Evolutionary conservation across 2,888 invertebrate genomes (phyloP), one percentile per base, ranked within the genome.

Genomic region (Galeruca laticollis): DNA sequence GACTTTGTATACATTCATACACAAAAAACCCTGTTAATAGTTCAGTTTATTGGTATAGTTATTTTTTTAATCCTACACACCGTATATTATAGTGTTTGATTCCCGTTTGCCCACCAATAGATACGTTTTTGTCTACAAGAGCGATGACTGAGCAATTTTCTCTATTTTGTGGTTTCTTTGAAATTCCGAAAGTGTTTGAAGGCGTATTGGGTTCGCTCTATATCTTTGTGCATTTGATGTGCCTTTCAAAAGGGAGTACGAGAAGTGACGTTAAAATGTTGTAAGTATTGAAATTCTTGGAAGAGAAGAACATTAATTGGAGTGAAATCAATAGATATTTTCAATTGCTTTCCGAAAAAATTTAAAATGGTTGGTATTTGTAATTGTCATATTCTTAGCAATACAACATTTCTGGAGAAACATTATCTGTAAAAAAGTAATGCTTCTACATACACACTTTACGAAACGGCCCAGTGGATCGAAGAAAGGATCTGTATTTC

Each of bases 91-190:
- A 40, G n/a, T 40, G 11, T 40, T 15, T 43, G n/a, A 13, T 43
- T 18, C 47, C 47, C 47, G 15, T 47, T 9, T 6, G 18, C 47
- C 47, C n/a, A 49, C 49, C 47, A 35, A 15, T 35, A 31, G 35
- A 57, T 57, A 57, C 56, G 54, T 54, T 56, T 13, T 52, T 31
- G 49, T 20, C 51, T 68, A 68, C 71, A 76, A 76, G 76, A 77
- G 71, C 33, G 61, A 68, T 35, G 71, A 69, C 65, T 68, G 60
- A 76, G 68, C 74, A 70, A 73, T 73, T 74, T 74, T 73, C 74
- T 74, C 80, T 80, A 82, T 81, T 79, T 81, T 82, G 84, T 80
- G 85, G 85, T 84, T 82, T 80, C 84, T 84, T 85, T 85, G 84
- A 85, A 83, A 83, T 78, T 80, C 79, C 75, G 74, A 73, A 74